These are phyloP conservation scores for Luidia sarsii DNA, from an alignment of 53 echinoderm and acorn worm genomes.

Conservation along the genomic window DNA sequence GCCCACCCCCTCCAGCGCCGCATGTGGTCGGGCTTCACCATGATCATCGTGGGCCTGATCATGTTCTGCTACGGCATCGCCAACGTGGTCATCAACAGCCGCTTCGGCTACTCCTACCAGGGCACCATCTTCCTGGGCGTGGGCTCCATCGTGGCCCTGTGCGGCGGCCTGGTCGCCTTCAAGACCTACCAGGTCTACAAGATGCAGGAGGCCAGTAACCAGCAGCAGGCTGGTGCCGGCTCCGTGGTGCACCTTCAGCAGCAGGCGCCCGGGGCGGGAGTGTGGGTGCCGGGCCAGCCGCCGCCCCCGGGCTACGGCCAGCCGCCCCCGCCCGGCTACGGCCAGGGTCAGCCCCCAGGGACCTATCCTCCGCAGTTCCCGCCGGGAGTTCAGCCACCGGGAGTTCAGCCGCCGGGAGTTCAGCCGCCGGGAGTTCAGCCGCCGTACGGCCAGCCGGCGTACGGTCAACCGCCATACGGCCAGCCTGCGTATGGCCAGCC, in stretches of 20 bases:
- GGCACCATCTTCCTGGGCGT: background rate
- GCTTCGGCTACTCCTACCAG: background rate
- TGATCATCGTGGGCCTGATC: background rate
- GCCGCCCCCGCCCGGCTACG: background rate
- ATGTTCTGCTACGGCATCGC: background rate
- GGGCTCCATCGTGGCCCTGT: background rate
- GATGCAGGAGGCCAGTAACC: too few species aligned
- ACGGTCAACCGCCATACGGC: too few species aligned
- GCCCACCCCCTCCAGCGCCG: background rate
- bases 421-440: too few species aligned
- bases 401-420: too few species aligned
- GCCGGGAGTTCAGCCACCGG: too few species aligned
- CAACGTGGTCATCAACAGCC: background rate
- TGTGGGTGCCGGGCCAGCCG: conserved; percentile 10
- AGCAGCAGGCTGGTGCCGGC: background rate
- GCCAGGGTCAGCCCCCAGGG: background rate
- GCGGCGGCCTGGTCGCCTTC: background rate
- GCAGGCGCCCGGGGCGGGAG: background rate
- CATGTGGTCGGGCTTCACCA: background rate
- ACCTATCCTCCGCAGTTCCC: too few species aligned
- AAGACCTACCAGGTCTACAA: background rate
- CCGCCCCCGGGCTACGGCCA: background rate
- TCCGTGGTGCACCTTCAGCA: background rate
- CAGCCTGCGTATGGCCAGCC: too few species aligned
- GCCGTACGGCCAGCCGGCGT: too few species aligned